phyloP scores from a whole-genome alignment of 1,140 invertebrate genomes.

The Pteromalus puparum region DNA sequence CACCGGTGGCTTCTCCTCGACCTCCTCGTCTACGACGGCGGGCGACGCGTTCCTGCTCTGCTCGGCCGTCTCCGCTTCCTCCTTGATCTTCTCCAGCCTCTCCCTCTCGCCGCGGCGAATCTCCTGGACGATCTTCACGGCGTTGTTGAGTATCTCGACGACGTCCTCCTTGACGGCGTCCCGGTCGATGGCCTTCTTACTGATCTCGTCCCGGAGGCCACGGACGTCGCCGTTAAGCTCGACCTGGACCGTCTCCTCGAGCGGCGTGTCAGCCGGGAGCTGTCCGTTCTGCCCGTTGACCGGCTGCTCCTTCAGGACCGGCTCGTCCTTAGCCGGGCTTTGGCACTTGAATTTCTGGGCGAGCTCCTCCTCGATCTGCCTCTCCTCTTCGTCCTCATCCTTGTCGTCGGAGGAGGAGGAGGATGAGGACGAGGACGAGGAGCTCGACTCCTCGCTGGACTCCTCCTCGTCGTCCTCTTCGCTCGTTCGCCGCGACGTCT shows the following conservation, averaged over 20 bases:
- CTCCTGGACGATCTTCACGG: slow-evolving; percentile 38
- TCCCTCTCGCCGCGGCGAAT: slow-evolving; percentile 30
- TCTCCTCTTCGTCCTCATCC: slow-evolving; percentile 35
- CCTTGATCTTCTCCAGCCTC: slow-evolving; percentile 49
- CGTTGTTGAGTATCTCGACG: slow-evolving; percentile 48
- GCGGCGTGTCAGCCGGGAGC: too few species aligned
- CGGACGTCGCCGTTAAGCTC: slow-evolving; percentile 56
- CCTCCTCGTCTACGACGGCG: background rate
- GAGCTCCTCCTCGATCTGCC: slow-evolving; percentile 39
- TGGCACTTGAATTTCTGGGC: slow-evolving; percentile 50
- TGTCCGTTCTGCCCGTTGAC: slow-evolving; percentile 24
- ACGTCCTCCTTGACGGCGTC: slow-evolving; percentile 42
- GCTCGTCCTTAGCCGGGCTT: slow-evolving; percentile 10
- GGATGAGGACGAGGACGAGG: background rate
- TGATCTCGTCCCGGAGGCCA: slow-evolving; percentile 12
- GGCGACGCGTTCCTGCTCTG: background rate
- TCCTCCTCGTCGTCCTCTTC: slow-evolving; percentile 47
- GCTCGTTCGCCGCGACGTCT: slow-evolving; percentile 48
- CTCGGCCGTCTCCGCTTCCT: slow-evolving; percentile 22
- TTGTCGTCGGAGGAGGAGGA: slow-evolving; percentile 9
- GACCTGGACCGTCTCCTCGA: slow-evolving; percentile 23
- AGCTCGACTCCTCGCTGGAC: background rate
- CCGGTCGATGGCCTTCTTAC: background rate
- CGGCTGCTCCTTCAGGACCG: background rate
- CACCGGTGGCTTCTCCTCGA: background rate